Evolutionary conservation across 1,140 invertebrate genomes (phyloP).

Genomic region (Contarinia nasturtii): DNA sequence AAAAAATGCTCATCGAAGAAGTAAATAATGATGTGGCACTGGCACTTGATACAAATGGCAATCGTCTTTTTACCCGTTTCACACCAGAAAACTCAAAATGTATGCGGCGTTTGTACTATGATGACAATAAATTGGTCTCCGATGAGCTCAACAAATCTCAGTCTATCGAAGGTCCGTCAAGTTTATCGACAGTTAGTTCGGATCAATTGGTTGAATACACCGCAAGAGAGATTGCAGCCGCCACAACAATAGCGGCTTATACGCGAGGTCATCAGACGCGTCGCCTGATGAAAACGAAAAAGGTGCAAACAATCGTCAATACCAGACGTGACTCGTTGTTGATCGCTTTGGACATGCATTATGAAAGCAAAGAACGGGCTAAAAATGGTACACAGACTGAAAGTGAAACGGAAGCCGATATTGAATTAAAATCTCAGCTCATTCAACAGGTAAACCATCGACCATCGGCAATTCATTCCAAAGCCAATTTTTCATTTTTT

Average conservation of each 20-base stretch:
- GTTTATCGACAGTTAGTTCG: no score
- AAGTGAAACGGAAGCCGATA: slow-evolving; percentile 34
- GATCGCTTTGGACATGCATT: slow-evolving; percentile 52
- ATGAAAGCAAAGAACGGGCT: slow-evolving; percentile 34
- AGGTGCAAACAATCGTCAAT: slow-evolving; percentile 57
- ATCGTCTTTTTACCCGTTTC: no score
- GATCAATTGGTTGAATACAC: no score
- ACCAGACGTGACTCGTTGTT: slow-evolving; percentile 59
- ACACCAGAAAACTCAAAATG: no score
- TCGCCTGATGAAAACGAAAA: slow-evolving; percentile 56
- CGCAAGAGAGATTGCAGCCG: slow-evolving; percentile 32
- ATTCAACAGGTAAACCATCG: slow-evolving; percentile 29
- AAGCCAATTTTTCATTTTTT: neutral
- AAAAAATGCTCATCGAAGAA: no score
- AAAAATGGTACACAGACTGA: no score
- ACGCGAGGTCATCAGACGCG: slow-evolving; percentile 63
- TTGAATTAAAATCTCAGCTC: slow-evolving; percentile 37
- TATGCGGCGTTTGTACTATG: no score
- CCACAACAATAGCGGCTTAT: slow-evolving; percentile 45
- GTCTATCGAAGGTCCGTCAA: no score
- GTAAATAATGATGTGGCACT: no score
- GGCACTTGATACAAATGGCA: no score
- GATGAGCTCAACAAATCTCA: no score
- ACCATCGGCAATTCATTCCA: neutral
- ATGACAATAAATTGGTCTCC: no score